Percentiles rank a stretch among this genome's conserved stretches.
Evolutionary conservation across 2,113 vertebrate genomes (phyloP).

Genomic region (Terrapene triunguis): DNA sequence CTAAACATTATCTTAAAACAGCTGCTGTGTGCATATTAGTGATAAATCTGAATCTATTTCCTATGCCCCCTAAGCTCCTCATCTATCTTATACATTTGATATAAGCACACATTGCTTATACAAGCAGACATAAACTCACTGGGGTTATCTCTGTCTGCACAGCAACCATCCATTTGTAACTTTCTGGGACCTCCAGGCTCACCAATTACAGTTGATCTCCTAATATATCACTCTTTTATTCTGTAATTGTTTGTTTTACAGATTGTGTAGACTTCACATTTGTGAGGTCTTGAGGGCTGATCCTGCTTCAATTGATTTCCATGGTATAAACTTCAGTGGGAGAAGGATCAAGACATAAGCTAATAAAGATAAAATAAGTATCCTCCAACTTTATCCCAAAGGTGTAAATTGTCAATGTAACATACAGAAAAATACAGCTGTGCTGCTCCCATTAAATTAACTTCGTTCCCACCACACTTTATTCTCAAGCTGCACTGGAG

Average conservation of each 20-base stretch:
- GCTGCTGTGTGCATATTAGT: slow-evolving; percentile 32
- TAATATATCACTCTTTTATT: not conserved
- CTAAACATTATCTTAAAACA: slow-evolving; percentile 70
- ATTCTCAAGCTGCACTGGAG: not conserved
- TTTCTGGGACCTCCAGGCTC: not conserved
- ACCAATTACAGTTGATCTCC: not conserved
- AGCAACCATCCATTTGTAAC: not conserved
- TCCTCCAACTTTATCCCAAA: not conserved
- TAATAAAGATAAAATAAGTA: not conserved
- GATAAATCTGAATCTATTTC: slow-evolving; percentile 63
- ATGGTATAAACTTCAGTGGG: not conserved
- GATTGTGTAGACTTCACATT: not conserved
- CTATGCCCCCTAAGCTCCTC: slow-evolving; percentile 54
- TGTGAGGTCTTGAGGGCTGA: not conserved
- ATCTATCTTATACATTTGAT: slow-evolving; percentile 52
- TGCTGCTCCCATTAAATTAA: not conserved
- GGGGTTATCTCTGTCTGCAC: not conserved
- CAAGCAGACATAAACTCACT: not conserved
- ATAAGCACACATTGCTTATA: slow-evolving; percentile 29
- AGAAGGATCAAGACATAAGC: not conserved
- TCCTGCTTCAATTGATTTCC: not conserved
- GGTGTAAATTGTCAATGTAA: not conserved
- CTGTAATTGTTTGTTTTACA: not conserved
- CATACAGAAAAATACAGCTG: not conserved
- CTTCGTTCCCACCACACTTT: not conserved